phyloP scores from a whole-genome alignment of 2,797 vertebrate species.

The Coregonus sp. region DNA sequence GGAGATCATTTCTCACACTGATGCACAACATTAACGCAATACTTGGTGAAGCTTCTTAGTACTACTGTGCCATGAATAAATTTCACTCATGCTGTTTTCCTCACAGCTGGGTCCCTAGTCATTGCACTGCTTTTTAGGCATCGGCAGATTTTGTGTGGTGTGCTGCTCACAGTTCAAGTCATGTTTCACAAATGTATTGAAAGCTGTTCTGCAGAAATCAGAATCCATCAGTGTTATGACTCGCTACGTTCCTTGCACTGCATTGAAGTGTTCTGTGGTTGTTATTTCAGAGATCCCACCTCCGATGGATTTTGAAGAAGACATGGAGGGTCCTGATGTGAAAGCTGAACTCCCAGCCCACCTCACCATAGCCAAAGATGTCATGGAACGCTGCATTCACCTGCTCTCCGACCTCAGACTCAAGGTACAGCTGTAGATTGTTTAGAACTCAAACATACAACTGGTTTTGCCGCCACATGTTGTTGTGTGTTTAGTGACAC shows the following conservation, averaged over 20 bases:
- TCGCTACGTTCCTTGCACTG: neutral
- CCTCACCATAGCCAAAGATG: conserved; percentile 78
- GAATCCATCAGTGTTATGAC: neutral
- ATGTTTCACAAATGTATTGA: neutral
- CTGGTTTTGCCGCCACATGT: no score
- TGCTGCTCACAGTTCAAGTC: neutral
- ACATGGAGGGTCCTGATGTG: conserved; percentile 53
- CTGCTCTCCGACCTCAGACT: conserved; percentile 85
- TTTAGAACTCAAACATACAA: neutral
- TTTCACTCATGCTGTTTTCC: neutral
- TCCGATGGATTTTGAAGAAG: conserved; percentile 48
- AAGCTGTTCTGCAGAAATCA: neutral
- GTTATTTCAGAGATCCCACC: conserved; percentile 50
- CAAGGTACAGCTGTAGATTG: conserved; percentile 75
- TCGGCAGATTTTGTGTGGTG: neutral
- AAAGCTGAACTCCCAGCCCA: conserved; percentile 79
- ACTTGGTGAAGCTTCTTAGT: neutral
- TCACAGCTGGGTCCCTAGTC: neutral
- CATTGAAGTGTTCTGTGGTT: neutral
- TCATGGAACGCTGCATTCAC: conserved; percentile 90
- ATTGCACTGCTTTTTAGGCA: neutral
- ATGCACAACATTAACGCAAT: neutral
- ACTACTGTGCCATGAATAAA: neutral
- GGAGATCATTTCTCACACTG: neutral
- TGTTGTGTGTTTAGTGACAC: no score